Evolutionary conservation across 1,140 invertebrate genomes (phyloP), one percentile per base, ranked within the genome.

Genomic region (Neodiprion fabricii): DNA sequence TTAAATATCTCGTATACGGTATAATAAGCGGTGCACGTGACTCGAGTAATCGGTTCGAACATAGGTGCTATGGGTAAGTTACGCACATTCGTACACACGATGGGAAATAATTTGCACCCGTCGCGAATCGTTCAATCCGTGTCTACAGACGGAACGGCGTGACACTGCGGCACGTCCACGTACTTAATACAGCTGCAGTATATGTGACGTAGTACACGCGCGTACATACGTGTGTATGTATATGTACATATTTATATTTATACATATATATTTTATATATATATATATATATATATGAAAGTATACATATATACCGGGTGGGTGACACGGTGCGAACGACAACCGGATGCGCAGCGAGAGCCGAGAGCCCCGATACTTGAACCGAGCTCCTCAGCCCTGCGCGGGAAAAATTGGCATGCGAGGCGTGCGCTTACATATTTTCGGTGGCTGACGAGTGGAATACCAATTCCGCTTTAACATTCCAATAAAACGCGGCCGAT

Each of bases 401-500:
- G 70, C 23, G 61, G 14, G 79, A 40, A 40, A 67, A 75, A 89
- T 89, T 88, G 88, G 84, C 86, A 89, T 89, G 86, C 87, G 85
- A 81, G 85, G 81, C 86, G 83, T 81, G 85, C 80, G 76, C 80
- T 83, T 86, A 87, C 87, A 87, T 88, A 88, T 89, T 89, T 89
- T 87, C 85, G 87, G 85, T 86, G 86, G 84, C 83, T 81, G 78
- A 82, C 86, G 80, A 80, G 74, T 83, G 80, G 87, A 89, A 89
- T 89, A 89, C 86, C 87, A 89, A 89, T 86, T 85, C 84, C 83
- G 86, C 85, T 88, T 87, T 86, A 86, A 88, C 86, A 86, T 89
- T 88, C 86, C 87, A 88, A 88, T 88, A 87, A 88, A 89, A 86
- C 84, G 85, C 85, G 85, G 83, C 83, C 87, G 87, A 88, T 89